Conservation (phyloP, 2,113 vertebrate species). For the Gila orcuttii region DNA sequence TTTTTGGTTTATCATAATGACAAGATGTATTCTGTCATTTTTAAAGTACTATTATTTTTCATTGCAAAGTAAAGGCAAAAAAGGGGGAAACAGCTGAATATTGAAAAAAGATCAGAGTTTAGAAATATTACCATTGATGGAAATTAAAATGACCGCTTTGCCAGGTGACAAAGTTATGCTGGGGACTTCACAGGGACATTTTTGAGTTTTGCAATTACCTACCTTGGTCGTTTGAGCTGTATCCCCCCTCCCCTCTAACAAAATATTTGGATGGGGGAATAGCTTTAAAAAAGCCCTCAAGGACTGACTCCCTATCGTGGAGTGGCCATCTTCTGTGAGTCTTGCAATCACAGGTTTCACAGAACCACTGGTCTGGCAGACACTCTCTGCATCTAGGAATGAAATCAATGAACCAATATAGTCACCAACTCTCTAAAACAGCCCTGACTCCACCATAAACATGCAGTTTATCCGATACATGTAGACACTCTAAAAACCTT, state of each 20-base stretch:
- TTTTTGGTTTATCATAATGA: not conserved
- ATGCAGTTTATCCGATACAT: not conserved
- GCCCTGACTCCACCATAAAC: not conserved
- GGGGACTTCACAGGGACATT: constrained; percentile 20
- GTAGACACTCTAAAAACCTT: constrained; percentile 7
- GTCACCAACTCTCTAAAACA: not conserved
- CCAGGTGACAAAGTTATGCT: not conserved
- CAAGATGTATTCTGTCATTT: not conserved
- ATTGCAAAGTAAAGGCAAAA: not conserved
- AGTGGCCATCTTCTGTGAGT: constrained; percentile 13
- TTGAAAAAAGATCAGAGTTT: constrained; percentile 7
- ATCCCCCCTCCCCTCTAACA: not conserved
- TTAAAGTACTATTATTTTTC: not conserved
- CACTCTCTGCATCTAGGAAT: constrained; percentile 3
- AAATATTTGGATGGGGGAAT: not conserved
- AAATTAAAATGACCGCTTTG: not conserved
- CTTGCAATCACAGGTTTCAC: constrained; percentile 15
- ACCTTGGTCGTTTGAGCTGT: not conserved
- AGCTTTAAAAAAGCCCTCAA: constrained; percentile 20
- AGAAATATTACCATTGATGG: constrained; percentile 28
- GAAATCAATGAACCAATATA: not conserved
- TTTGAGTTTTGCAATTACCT: not conserved
- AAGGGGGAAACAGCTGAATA: not conserved
- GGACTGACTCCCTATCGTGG: constrained; percentile 17
- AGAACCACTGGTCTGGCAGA: constrained; percentile 24